Conservation (phyloP, 64 coral and sea anemone species). For the Stichodactyla helianthus region DNA sequence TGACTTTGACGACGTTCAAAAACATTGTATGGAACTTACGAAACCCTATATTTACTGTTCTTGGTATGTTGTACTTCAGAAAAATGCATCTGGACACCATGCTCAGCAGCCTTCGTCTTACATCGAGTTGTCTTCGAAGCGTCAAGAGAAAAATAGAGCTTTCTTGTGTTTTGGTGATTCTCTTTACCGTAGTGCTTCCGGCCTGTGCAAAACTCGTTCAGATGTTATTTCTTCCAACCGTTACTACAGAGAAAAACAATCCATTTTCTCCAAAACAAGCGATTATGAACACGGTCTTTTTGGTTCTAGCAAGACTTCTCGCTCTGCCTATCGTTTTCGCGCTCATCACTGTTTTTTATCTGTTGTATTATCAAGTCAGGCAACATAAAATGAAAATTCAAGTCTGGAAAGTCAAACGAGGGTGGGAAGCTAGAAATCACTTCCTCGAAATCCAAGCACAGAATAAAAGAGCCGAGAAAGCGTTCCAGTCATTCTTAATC, state of each 20-base stretch:
- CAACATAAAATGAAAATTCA: slow-evolving; percentile 40
- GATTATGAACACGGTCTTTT: neutral
- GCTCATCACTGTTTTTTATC: slow-evolving; percentile 36
- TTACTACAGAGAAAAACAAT: neutral
- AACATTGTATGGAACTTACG: slow-evolving; percentile 51
- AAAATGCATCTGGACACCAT: slow-evolving; percentile 53
- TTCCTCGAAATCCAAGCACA: slow-evolving; percentile 42
- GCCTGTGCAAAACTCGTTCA: neutral
- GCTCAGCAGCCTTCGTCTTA: slow-evolving; percentile 28
- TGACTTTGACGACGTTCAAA: slow-evolving; percentile 51
- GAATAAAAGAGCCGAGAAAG: slow-evolving; percentile 28
- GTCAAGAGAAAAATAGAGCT: slow-evolving; percentile 14
- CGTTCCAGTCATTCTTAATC: slow-evolving; percentile 49
- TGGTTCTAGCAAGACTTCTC: slow-evolving; percentile 19
- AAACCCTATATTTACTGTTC: slow-evolving; percentile 25
- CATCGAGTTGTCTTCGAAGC: slow-evolving; percentile 30
- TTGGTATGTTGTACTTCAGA: slow-evolving; percentile 47
- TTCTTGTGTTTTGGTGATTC: neutral
- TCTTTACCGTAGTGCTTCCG: slow-evolving; percentile 24
- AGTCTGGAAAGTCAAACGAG: slow-evolving; percentile 10
- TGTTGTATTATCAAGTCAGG: slow-evolving; percentile 44
- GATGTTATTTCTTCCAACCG: slow-evolving; percentile 19
- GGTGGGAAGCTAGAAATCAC: slow-evolving; percentile 28
- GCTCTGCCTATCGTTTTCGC: slow-evolving; percentile 45
- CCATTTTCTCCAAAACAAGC: slow-evolving; percentile 7